phyloP scores from a whole-genome alignment of 1,140 invertebrate species.

The Drosophila mojavensis region DNA sequence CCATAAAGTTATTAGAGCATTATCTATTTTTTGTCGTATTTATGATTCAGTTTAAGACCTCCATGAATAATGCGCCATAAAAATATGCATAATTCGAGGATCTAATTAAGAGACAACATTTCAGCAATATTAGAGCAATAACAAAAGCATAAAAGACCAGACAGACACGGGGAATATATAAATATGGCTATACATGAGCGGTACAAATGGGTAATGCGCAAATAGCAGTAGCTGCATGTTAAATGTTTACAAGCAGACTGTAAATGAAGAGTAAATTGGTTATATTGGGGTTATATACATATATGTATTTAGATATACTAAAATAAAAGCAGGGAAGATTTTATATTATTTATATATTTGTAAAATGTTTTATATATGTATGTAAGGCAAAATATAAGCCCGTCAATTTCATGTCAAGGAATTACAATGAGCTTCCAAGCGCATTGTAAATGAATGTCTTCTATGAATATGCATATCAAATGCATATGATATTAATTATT shows the following conservation, averaged over 20 bases:
- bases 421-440: too few species aligned
- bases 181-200: background rate
- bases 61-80: slow-evolving; percentile 6
- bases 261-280: too few species aligned
- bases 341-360: background rate
- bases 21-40: slow-evolving; percentile 29
- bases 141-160: slow-evolving; percentile 5
- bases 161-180: background rate
- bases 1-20: background rate
- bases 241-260: too few species aligned
- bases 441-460: background rate
- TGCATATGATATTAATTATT: background rate
- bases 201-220: background rate
- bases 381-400: too few species aligned
- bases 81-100: slow-evolving; percentile 2
- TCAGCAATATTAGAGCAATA: background rate
- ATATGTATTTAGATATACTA: too few species aligned
- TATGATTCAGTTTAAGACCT: slow-evolving; percentile 1
- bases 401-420: too few species aligned
- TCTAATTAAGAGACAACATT: slow-evolving; percentile 8
- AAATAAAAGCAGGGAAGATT: background rate
- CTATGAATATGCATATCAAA: slow-evolving; percentile 1
- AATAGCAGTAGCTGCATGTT: background rate
- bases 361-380: too few species aligned
- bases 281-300: too few species aligned